Evolutionary conservation across 37 sponge, comb jelly and placozoan genomes (phyloP).

Genomic region (Agelas oroides): DNA sequence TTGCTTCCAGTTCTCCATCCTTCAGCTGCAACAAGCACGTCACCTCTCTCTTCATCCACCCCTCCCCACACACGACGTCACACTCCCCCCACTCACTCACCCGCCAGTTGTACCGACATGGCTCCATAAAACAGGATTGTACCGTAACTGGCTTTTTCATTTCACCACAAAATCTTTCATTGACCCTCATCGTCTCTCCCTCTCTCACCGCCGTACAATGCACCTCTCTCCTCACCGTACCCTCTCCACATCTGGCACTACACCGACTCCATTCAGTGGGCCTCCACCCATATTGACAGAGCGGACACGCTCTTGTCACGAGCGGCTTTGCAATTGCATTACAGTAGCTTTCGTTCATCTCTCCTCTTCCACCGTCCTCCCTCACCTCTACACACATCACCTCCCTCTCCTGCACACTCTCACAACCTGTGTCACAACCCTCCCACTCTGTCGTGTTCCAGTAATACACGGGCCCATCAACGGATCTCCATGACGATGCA

Average conservation of each 20-base stretch:
- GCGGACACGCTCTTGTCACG: neutral
- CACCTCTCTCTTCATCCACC: neutral
- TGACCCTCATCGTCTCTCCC: neutral
- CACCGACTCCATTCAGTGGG: conserved; percentile 26
- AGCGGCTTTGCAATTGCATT: neutral
- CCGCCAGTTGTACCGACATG: neutral
- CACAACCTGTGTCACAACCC: neutral
- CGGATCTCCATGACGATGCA: neutral
- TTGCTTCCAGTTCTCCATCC: neutral
- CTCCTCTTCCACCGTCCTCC: neutral
- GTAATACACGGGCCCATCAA: neutral
- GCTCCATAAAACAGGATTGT: neutral
- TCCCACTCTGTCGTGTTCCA: conserved; percentile 25
- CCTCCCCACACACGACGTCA: neutral
- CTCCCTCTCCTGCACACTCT: conserved; percentile 8
- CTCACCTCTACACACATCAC: neutral
- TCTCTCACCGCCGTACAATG: neutral
- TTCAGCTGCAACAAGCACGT: neutral
- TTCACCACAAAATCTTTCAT: neutral
- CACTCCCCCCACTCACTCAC: neutral
- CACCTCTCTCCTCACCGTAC: neutral
- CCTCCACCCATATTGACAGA: conserved; percentile 31
- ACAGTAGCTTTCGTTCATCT: conserved; percentile 2
- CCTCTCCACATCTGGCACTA: conserved; percentile 26
- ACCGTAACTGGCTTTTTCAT: neutral